phyloP scores from a whole-genome alignment of 1,140 invertebrate species.

The Anagrus nilaparvatae region DNA sequence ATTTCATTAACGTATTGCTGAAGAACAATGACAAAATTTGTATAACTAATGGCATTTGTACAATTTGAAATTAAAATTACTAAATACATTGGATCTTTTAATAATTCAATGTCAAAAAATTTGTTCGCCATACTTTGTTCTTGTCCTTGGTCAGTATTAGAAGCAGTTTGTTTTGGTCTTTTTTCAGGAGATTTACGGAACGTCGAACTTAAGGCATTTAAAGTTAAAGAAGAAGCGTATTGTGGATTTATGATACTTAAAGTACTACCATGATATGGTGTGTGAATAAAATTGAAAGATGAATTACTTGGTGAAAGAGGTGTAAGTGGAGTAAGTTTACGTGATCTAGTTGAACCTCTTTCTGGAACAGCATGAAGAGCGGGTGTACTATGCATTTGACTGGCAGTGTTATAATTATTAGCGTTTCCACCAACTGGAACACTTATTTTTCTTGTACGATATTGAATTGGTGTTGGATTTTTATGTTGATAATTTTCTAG shows the following conservation, averaged over 20 bases:
- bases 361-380: slow-evolving; percentile 49
- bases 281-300: slow-evolving; percentile 73
- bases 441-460: slow-evolving; percentile 45
- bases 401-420: slow-evolving; percentile 40
- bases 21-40: slow-evolving; percentile 72
- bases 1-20: slow-evolving; percentile 61
- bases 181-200: slow-evolving; percentile 37
- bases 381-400: slow-evolving; percentile 48
- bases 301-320: slow-evolving; percentile 63
- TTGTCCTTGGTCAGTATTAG: slow-evolving; percentile 22
- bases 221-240: slow-evolving; percentile 63
- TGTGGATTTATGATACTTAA: slow-evolving; percentile 66
- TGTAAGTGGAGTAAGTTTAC: no score
- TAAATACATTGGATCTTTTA: slow-evolving; percentile 69
- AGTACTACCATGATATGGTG: slow-evolving; percentile 73
- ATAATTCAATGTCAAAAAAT: slow-evolving; percentile 63
- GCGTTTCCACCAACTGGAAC: no score
- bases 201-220: slow-evolving; percentile 54
- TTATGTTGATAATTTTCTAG: slow-evolving; percentile 43
- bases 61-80: slow-evolving; percentile 74
- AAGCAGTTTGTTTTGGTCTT: slow-evolving; percentile 27
- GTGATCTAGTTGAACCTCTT: no score
- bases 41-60: slow-evolving; percentile 75
- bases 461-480: slow-evolving; percentile 29
- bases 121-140: slow-evolving; percentile 39